Conservation (phyloP, 2,888 invertebrate species). For the Torymus tubicola region DNA sequence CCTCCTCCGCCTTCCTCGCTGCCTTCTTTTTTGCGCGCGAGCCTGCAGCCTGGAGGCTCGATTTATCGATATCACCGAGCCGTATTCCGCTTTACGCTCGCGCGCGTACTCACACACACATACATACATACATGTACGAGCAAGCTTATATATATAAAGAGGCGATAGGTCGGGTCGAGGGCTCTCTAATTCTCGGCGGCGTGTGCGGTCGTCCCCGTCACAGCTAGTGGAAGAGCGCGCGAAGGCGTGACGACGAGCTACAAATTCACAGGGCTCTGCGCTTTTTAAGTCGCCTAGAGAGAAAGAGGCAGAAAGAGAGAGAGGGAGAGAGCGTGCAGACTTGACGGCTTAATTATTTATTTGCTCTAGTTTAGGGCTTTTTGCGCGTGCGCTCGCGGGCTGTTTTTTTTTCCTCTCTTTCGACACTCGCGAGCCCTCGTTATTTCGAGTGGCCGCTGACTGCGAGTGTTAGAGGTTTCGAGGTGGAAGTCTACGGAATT, state of each 20-base stretch:
- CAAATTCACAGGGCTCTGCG: constrained; percentile 29
- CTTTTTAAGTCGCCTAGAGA: constrained; percentile 4
- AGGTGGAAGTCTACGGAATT: too few relatives aligned
- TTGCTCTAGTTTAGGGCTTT: constrained; percentile 22
- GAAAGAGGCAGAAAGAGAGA: too few relatives aligned
- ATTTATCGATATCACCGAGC: constrained; percentile 69
- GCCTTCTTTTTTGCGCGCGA: constrained; percentile 50
- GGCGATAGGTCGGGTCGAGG: constrained; percentile 33
- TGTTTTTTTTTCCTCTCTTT: not conserved
- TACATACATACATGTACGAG: not conserved
- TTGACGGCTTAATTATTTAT: constrained; percentile 48
- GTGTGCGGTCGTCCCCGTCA: not conserved
- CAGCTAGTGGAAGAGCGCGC: not conserved
- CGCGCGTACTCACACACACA: constrained; percentile 24
- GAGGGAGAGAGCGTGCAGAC: not conserved
- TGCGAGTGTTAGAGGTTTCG: too few relatives aligned
- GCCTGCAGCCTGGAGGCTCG: constrained; percentile 61
- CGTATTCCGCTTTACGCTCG: not conserved
- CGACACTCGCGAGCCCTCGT: not conserved
- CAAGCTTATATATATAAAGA: not conserved
- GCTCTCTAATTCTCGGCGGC: constrained; percentile 33
- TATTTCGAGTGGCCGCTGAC: not conserved
- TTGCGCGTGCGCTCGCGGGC: not conserved
- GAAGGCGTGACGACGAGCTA: constrained; percentile 28
- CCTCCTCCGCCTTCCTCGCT: not conserved